These are phyloP conservation scores for Apocrypta bakeri DNA, from an alignment of 1,140 invertebrate species.

Conservation along the genomic window DNA sequence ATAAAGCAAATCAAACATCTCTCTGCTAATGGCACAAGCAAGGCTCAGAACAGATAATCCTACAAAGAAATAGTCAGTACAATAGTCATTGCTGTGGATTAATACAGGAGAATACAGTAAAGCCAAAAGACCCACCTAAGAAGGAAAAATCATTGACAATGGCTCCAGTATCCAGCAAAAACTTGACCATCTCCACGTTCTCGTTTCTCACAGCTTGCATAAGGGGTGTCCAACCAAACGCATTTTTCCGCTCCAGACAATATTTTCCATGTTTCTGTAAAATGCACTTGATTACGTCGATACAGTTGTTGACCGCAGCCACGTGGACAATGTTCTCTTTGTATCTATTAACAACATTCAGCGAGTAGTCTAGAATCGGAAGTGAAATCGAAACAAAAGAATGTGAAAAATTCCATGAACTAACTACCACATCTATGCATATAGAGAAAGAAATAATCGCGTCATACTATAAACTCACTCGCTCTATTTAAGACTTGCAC, in stretches of 20 bases:
- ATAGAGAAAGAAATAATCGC: too few species aligned
- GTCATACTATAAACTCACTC: conserved; percentile 24
- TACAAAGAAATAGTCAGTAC: conserved; percentile 44
- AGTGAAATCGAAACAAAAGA: background rate
- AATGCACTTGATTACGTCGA: conserved; percentile 60
- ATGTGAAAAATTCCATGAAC: too few species aligned
- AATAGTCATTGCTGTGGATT: too few species aligned
- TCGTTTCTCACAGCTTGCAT: conserved; percentile 75
- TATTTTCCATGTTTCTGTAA: conserved; percentile 55
- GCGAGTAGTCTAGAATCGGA: conserved; percentile 60
- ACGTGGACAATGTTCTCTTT: conserved; percentile 68
- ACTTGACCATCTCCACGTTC: conserved; percentile 67
- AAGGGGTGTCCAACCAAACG: conserved; percentile 75
- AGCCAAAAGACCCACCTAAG: conserved; percentile 65
- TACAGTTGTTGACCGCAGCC: conserved; percentile 65
- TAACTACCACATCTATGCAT: too few species aligned
- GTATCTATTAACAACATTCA: conserved; percentile 67
- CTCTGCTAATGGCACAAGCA: conserved; percentile 62
- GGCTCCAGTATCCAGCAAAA: conserved; percentile 67
- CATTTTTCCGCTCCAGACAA: conserved; percentile 68
- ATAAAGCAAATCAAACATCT: conserved; percentile 66
- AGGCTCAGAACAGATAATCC: conserved; percentile 66
- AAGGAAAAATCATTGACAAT: conserved; percentile 70
- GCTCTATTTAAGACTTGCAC: conserved; percentile 37
- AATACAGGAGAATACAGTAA: conserved; percentile 20